These are phyloP conservation scores for Lithophane leautieri DNA, from an alignment of 2,888 invertebrate genomes.

Conservation along the genomic window DNA sequence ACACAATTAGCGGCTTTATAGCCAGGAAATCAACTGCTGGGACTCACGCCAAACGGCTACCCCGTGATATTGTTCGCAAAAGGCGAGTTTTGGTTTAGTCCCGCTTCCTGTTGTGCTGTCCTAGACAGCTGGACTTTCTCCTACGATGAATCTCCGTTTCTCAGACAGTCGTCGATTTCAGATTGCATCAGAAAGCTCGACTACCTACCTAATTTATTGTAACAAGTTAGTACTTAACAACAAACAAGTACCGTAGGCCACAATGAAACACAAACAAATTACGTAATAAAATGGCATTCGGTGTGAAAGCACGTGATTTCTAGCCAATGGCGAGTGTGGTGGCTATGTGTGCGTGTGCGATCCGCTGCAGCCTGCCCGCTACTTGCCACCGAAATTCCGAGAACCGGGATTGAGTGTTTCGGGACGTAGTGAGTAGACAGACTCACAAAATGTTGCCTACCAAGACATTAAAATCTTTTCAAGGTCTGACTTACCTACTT, in stretches of 20 bases:
- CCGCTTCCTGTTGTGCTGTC: neutral
- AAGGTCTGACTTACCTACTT: too few species aligned
- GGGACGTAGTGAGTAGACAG: conserved; percentile 44
- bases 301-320: conserved; percentile 34
- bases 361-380: conserved; percentile 20
- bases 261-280: neutral
- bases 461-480: too few species aligned
- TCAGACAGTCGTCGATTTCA: neutral
- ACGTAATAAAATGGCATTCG: conserved; percentile 25
- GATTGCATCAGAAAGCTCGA: neutral
- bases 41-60: too few species aligned
- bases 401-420: conserved; percentile 55
- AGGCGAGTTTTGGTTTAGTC: neutral
- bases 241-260: neutral
- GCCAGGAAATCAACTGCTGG: too few species aligned
- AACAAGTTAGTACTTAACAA: neutral
- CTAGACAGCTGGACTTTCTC: neutral
- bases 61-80: neutral
- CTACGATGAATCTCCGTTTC: neutral
- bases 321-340: conserved; percentile 17
- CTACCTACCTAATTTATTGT: neutral
- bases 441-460: too few species aligned
- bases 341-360: conserved; percentile 8
- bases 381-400: conserved; percentile 57
- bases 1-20: too few species aligned